A percentile compares a stretch with the other conserved stretches of the same genome.
Conservation (phyloP, 2,113 vertebrate genomes). For the Limnothrissa miodon region DNA sequence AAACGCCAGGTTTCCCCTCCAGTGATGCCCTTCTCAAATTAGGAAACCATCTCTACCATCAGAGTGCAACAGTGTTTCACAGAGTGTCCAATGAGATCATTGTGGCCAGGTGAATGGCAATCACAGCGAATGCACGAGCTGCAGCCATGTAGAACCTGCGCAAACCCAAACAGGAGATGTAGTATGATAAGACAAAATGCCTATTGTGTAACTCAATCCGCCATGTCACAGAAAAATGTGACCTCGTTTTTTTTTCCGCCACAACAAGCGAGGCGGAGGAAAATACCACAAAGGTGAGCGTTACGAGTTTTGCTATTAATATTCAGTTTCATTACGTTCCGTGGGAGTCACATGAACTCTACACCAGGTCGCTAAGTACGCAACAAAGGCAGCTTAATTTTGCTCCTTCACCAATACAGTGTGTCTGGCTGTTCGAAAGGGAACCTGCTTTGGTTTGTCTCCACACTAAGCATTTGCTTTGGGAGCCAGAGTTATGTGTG, state of each 20-base stretch:
- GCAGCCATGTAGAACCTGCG: constrained; percentile 69
- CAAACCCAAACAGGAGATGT: constrained; percentile 79
- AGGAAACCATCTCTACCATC: constrained; percentile 11
- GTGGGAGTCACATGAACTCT: not conserved
- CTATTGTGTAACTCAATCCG: constrained; percentile 73
- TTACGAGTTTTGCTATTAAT: not conserved
- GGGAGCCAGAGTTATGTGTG: not conserved
- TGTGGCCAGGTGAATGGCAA: constrained; percentile 71
- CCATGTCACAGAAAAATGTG: constrained; percentile 65
- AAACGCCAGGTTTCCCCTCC: not conserved
- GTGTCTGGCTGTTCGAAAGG: not conserved
- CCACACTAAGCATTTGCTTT: not conserved
- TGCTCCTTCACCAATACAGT: not conserved
- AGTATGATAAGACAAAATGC: constrained; percentile 64
- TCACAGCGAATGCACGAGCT: constrained; percentile 66
- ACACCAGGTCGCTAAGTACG: not conserved
- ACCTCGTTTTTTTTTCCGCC: constrained; percentile 63
- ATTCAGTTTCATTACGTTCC: not conserved
- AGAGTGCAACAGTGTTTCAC: constrained; percentile 31
- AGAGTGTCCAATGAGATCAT: constrained; percentile 67
- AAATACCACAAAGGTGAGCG: not conserved
- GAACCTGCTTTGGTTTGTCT: not conserved
- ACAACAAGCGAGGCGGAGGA: constrained; percentile 30
- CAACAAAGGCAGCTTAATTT: not conserved
- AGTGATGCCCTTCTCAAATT: not conserved